Evolutionary conservation across 2,113 vertebrate genomes (phyloP).

Genomic region (Psilopsiagon aurifrons): DNA sequence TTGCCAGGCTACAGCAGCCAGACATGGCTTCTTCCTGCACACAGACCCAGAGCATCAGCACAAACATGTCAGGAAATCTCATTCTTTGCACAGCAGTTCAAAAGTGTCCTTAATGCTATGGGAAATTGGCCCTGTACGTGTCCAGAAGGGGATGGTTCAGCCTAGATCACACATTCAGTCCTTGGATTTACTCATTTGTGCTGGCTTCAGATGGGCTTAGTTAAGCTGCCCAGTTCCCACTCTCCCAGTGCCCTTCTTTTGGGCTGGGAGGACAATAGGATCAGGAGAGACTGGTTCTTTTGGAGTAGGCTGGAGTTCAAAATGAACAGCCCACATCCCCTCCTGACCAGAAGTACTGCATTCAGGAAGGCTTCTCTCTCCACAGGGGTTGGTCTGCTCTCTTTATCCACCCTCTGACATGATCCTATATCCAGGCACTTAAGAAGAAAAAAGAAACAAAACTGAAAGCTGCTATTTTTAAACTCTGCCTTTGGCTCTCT

Average conservation of each 20-base stretch:
- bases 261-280: neutral
- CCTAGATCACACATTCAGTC: neutral
- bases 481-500: conserved; percentile 25
- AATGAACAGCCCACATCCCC: neutral
- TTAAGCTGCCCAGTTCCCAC: neutral
- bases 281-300: neutral
- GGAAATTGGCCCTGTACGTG: neutral
- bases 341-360: neutral
- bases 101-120: neutral
- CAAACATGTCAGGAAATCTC: neutral
- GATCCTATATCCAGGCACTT: conserved; percentile 44
- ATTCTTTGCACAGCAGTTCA: neutral
- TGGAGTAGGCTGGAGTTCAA: neutral
- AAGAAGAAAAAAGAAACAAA: conserved; percentile 60
- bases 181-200: neutral
- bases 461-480: conserved; percentile 68
- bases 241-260: neutral
- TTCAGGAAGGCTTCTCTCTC: neutral
- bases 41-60: neutral
- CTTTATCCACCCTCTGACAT: conserved; percentile 24
- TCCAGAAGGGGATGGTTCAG: neutral
- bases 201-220: neutral
- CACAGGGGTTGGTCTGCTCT: conserved; percentile 13
- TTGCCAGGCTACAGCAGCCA: neutral
- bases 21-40: neutral